Percentiles rank a stretch among this genome's conserved stretches.
These are phyloP conservation scores for Callimorpha dominula DNA, from an alignment of 2,888 invertebrate species.

Conservation along the genomic window DNA sequence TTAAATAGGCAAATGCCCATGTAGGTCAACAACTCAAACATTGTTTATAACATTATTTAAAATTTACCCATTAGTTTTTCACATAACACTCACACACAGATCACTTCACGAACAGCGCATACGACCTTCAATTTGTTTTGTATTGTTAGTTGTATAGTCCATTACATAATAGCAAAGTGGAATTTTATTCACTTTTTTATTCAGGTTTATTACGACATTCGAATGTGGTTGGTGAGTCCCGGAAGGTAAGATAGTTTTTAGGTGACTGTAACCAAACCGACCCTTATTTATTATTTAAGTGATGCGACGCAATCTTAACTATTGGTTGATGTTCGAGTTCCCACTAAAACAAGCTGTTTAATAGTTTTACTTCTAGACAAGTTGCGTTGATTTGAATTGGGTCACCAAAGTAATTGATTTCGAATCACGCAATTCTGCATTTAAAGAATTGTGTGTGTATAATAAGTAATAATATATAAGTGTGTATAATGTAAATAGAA, in stretches of 20 bases:
- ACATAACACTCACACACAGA: not conserved
- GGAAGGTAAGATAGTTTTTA: constrained; percentile 65
- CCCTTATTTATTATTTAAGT: constrained; percentile 73
- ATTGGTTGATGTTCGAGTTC: constrained; percentile 27
- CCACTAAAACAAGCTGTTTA: constrained; percentile 9
- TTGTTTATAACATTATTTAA: not conserved
- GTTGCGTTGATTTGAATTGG: constrained; percentile 13
- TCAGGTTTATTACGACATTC: constrained; percentile 47
- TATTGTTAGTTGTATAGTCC: constrained; percentile 24
- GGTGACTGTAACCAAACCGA: constrained; percentile 61
- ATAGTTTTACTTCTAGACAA: constrained; percentile 3
- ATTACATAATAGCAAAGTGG: constrained; percentile 40
- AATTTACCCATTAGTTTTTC: not conserved
- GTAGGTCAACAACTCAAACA: not conserved
- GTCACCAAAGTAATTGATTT: constrained; percentile 6
- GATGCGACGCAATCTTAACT: constrained; percentile 64
- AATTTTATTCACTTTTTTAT: constrained; percentile 45
- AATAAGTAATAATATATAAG: not conserved
- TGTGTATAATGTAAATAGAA: no score
- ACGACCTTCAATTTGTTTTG: constrained; percentile 13
- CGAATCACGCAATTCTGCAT: constrained; percentile 7
- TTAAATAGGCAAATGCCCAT: not conserved
- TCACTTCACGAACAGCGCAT: constrained; percentile 12
- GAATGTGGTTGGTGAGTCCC: constrained; percentile 56
- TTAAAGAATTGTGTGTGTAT: constrained; percentile 3